phyloP scores from a whole-genome alignment of 2,113 vertebrate genomes.

The Oncorhynchus masou region DNA sequence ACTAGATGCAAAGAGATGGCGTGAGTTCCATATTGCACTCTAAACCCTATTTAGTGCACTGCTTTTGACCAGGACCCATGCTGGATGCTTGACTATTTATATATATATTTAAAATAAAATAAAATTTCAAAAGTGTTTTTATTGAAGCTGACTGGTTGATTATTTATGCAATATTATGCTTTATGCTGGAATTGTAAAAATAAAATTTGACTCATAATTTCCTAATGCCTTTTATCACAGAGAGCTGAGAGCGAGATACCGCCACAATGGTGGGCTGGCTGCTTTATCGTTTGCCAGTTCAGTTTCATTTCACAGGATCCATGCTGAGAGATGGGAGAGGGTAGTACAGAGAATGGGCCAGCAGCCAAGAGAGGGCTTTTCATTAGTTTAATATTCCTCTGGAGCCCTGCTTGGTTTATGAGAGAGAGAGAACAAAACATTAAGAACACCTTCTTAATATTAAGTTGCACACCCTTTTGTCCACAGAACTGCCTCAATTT shows the following conservation, averaged over 20 bases:
- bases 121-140: too few species aligned
- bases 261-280: background rate
- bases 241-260: slow-evolving; percentile 19
- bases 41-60: too few species aligned
- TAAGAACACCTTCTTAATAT: too few species aligned
- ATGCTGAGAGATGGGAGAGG: slow-evolving; percentile 41
- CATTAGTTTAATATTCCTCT: slow-evolving; percentile 70
- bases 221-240: background rate
- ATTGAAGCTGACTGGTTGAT: background rate
- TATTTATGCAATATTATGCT: slow-evolving; percentile 18
- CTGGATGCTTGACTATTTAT: too few species aligned
- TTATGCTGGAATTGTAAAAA: slow-evolving; percentile 20
- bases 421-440: background rate
- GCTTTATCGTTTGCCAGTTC: slow-evolving; percentile 54
- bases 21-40: too few species aligned
- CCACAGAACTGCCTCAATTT: too few species aligned
- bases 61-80: too few species aligned
- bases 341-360: slow-evolving; percentile 44
- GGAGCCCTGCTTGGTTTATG: slow-evolving; percentile 58
- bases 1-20: too few species aligned
- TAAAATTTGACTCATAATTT: slow-evolving; percentile 19
- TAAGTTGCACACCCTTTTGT: too few species aligned
- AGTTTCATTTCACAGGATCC: slow-evolving; percentile 51
- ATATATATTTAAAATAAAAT: too few species aligned
- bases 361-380: slow-evolving; percentile 66